Conservation (phyloP, 2,797 vertebrate species). For the Miichthys miiuy region DNA sequence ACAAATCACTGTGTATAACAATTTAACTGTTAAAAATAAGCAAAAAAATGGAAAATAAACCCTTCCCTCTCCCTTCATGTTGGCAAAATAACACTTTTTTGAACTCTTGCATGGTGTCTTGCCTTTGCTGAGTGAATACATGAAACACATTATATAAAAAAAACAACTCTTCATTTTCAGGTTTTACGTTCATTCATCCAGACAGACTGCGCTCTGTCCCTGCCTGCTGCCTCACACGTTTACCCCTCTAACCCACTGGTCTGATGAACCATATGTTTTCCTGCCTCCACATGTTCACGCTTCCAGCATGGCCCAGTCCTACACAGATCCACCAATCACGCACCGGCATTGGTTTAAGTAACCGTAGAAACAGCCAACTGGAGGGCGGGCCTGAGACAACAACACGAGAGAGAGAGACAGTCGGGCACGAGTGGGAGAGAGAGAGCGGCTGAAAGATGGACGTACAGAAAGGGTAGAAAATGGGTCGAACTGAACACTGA, state of each 20-base stretch:
- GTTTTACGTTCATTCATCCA: neutral
- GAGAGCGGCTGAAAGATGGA: slow-evolving; percentile 34
- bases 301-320: slow-evolving; percentile 65
- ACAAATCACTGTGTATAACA: neutral
- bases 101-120: neutral
- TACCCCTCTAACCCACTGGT: slow-evolving; percentile 68
- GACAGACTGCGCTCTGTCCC: slow-evolving; percentile 21
- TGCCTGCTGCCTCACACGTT: slow-evolving; percentile 26
- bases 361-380: slow-evolving; percentile 72
- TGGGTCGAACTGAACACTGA: fast-evolving
- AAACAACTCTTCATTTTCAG: neutral
- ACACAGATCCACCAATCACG: slow-evolving; percentile 56
- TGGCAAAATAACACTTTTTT: neutral
- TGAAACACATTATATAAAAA: neutral
- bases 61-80: neutral
- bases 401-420: slow-evolving; percentile 36
- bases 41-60: neutral
- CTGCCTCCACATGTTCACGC: slow-evolving; percentile 65
- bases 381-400: slow-evolving; percentile 35
- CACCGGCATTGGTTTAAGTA: slow-evolving; percentile 64
- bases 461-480: neutral
- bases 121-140: neutral
- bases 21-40: neutral
- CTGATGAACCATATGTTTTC: slow-evolving; percentile 70
- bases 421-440: slow-evolving; percentile 25